These are phyloP conservation scores for Eulacestoma nigropectus DNA, from an alignment of 2,113 vertebrate genomes.

Conservation along the genomic window DNA sequence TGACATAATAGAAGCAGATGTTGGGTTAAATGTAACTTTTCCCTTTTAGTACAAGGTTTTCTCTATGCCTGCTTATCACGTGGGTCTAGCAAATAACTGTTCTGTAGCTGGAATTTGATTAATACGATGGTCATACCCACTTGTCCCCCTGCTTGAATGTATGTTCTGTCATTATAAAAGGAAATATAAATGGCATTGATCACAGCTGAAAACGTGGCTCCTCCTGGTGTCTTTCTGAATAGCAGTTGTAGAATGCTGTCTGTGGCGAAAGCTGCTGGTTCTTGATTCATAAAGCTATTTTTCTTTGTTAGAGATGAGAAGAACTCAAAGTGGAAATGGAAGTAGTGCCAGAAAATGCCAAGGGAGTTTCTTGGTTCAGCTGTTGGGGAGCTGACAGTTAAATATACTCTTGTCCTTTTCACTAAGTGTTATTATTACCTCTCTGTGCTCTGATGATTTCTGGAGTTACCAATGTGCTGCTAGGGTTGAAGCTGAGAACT, in stretches of 20 bases:
- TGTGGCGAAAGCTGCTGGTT: conserved; percentile 3
- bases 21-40: not conserved
- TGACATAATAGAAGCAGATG: conserved; percentile 11
- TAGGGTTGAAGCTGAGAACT: not conserved
- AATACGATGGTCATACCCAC: not conserved
- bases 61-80: not conserved
- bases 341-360: not conserved
- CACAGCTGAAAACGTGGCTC: not conserved
- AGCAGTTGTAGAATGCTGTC: not conserved
- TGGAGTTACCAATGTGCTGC: not conserved
- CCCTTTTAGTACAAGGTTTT: not conserved
- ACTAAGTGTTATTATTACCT: conserved; percentile 2
- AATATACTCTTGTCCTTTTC: conserved; percentile 7
- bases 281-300: not conserved
- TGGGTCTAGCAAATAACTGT: not conserved
- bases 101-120: not conserved
- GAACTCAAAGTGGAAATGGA: not conserved
- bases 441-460: not conserved
- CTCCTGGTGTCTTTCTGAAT: not conserved
- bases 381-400: conserved; percentile 7
- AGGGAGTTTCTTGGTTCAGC: not conserved
- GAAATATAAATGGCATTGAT: not conserved
- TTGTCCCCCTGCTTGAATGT: not conserved
- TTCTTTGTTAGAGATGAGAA: conserved; percentile 29
- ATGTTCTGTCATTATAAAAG: not conserved